Evolutionary conservation across 1,140 invertebrate species (phyloP).

Genomic region (Oncopeltus fasciatus): DNA sequence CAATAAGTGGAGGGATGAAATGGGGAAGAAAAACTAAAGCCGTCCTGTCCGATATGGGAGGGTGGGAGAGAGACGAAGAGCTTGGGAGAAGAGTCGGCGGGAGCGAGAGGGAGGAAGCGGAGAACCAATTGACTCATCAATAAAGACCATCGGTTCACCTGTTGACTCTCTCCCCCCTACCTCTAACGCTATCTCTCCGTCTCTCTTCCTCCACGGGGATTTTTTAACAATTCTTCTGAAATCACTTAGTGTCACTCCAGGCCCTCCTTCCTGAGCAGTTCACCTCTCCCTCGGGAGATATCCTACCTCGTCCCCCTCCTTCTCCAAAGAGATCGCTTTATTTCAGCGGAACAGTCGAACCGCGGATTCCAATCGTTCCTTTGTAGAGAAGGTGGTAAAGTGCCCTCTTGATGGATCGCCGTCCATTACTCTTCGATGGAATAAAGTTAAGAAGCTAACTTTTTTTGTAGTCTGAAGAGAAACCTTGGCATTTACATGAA

Average conservation of each 20-base stretch:
- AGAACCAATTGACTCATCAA: not conserved
- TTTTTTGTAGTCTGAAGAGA: no score
- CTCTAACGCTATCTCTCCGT: not conserved
- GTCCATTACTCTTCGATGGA: no score
- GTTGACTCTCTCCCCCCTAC: not conserved
- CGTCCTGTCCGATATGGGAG: not conserved
- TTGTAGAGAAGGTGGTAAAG: no score
- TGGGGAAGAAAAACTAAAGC: not conserved
- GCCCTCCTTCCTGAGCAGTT: not conserved
- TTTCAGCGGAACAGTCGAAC: no score
- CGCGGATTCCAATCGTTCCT: no score
- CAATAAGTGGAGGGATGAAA: not conserved
- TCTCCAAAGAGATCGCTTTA: no score
- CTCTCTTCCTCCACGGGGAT: not conserved
- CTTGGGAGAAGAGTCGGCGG: not conserved
- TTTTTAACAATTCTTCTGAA: not conserved
- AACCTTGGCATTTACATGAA: no score
- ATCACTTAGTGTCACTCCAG: not conserved
- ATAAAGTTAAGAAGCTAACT: no score
- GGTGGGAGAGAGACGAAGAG: not conserved
- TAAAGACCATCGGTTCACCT: not conserved
- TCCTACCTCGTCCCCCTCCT: no score
- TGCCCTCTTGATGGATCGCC: no score
- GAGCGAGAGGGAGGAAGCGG: not conserved
- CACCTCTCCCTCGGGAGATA: not conserved